Evolutionary conservation across 2,113 vertebrate genomes (phyloP), one percentile per base, ranked within the genome.

Genomic region (Dinomys branickii): DNA sequence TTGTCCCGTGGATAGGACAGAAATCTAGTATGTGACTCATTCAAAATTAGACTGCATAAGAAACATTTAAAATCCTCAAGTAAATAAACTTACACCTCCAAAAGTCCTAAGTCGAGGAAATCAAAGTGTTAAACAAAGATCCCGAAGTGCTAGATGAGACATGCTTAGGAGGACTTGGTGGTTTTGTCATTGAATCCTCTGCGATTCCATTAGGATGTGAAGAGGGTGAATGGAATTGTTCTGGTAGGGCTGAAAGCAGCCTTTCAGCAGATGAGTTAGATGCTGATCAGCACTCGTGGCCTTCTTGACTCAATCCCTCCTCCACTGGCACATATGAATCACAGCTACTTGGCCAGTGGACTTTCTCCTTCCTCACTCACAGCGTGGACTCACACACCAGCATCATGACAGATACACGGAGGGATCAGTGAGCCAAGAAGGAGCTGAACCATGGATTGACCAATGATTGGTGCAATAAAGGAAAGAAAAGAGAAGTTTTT

Each of bases 391-490:
- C 69, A 73, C 50, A 77, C 22, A n/a, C 17, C 13, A n/a, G 17
- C 22, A 22, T 38, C 50, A 2, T 5, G 52, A 85, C 33, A 88
- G 83, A 83, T 22, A 71, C 26, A 59, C 50, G 91, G 86, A 87
- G 63, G 61, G 14, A 85, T 86, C 38, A 47, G 50, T 95, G 90
- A 92, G 88, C 2, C 47, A n/a, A 44, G 12, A 19, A 85, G 0
- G 11, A 81, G 38, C 71, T 69, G 33, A 90, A 80, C 28, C 80
- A 17, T 52, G 82, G 91, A 85, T 17, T 73, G 58, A 88, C 91
- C 92, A 71, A 94, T 63, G 56, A 85, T 50, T 26, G 3, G 63
- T 47, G 22, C 73, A 84, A 88, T 86, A 78, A 92, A 97, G 96
- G 87, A 88, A 22, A 90, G 35, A 96, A 93, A n/a, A 47, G 7